These are phyloP conservation scores for Pelodiscus sinensis DNA, from an alignment of 2,113 vertebrate genomes.

Conservation along the genomic window DNA sequence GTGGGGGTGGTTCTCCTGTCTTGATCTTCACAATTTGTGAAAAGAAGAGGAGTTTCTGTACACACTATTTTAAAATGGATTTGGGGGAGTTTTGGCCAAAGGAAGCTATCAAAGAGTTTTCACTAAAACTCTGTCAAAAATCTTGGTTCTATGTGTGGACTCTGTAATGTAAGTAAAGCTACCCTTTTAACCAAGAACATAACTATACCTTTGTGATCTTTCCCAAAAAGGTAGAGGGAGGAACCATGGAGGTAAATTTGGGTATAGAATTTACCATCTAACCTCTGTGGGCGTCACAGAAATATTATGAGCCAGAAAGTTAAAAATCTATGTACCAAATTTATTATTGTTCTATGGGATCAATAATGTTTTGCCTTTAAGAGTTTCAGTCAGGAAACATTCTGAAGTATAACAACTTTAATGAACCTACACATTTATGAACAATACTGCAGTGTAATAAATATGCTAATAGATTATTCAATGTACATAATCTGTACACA, in stretches of 20 bases:
- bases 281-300: background rate
- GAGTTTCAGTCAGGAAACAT: background rate
- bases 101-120: conserved; percentile 7
- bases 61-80: conserved; percentile 15
- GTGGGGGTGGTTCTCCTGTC: conserved; percentile 37
- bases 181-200: background rate
- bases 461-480: background rate
- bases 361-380: conserved; percentile 31
- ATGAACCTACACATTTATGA: background rate
- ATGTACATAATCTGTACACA: background rate
- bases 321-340: background rate
- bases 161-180: conserved; percentile 3
- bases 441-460: background rate
- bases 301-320: background rate
- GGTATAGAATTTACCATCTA: background rate
- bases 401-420: background rate
- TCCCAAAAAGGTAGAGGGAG: fast-evolving
- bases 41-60: conserved; percentile 44
- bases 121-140: conserved; percentile 29
- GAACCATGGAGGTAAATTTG: background rate
- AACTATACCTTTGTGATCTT: background rate
- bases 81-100: conserved; percentile 1
- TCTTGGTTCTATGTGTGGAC: background rate
- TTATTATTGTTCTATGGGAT: background rate
- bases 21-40: conserved; percentile 57